phyloP scores from a whole-genome alignment of 2,113 vertebrate genomes.

The Hipposideros armiger region DNA sequence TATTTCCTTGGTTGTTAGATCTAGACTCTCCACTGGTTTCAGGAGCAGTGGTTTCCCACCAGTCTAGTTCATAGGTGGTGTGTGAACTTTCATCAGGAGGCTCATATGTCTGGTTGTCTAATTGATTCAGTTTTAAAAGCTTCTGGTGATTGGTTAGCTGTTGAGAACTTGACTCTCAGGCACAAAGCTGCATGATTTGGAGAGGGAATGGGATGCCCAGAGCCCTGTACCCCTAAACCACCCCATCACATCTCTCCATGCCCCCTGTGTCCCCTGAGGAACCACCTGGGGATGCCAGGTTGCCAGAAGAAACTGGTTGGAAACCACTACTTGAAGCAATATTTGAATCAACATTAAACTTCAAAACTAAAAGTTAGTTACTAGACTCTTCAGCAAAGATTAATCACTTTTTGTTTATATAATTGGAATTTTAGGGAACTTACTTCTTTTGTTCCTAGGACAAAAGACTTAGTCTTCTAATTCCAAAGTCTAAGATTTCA shows the following conservation, averaged over 20 bases:
- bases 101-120: not conserved
- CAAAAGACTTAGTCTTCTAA: conserved; percentile 16
- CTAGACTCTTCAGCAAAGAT: not conserved
- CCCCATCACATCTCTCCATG: not conserved
- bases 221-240: not conserved
- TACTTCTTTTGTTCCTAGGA: not conserved
- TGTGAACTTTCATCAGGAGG: not conserved
- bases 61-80: not conserved
- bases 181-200: not conserved
- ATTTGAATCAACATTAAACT: not conserved
- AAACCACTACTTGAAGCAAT: not conserved
- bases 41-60: not conserved
- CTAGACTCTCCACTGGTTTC: not conserved
- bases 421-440: conserved; percentile 26
- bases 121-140: not conserved
- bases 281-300: not conserved
- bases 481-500: conserved; percentile 32
- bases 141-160: not conserved
- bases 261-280: not conserved
- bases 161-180: not conserved
- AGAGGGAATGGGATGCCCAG: not conserved
- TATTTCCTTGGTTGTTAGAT: not conserved
- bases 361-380: not conserved
- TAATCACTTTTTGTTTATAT: not conserved
- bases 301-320: not conserved